Evolutionary conservation across 2,888 invertebrate species (phyloP).

Genomic region (Sinopyrophorus schimmeli): DNA sequence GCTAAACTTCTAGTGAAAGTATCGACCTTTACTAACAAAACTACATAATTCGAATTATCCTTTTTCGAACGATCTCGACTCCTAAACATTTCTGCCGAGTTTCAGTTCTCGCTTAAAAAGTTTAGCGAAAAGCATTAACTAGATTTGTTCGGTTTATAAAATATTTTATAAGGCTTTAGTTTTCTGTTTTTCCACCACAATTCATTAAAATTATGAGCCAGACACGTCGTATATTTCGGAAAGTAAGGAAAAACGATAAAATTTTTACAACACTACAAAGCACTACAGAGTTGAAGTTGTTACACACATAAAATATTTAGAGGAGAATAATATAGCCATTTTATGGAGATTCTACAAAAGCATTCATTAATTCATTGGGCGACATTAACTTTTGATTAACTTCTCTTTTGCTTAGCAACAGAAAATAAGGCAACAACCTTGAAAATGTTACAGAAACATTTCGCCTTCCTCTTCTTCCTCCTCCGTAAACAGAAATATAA

Average conservation of each 20-base stretch:
- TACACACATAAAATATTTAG: conserved; percentile 20
- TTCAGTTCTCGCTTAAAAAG: too few relatives aligned
- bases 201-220: conserved; percentile 19
- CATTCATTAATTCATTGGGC: conserved; percentile 16
- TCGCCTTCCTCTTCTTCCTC: too few relatives aligned
- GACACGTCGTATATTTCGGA: conserved; percentile 16
- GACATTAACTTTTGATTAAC: conserved; percentile 16
- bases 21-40: not conserved
- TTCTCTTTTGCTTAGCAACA: not conserved
- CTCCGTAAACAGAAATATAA: too few relatives aligned
- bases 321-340: conserved; percentile 17
- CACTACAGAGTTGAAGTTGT: conserved; percentile 12
- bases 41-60: too few relatives aligned
- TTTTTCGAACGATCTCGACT: too few relatives aligned
- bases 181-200: conserved; percentile 1
- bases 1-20: conserved; percentile 15
- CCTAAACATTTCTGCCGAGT: not conserved
- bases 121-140: too few relatives aligned
- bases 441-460: too few relatives aligned
- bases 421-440: too few relatives aligned
- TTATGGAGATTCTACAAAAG: conserved; percentile 17
- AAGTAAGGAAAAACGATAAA: conserved; percentile 20
- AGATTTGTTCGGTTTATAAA: too few relatives aligned
- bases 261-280: conserved; percentile 23
- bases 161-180: too few relatives aligned